Evolutionary conservation across 2,888 invertebrate species (phyloP), one percentile per base, ranked within the genome.

Genomic region (Plusia festucae): DNA sequence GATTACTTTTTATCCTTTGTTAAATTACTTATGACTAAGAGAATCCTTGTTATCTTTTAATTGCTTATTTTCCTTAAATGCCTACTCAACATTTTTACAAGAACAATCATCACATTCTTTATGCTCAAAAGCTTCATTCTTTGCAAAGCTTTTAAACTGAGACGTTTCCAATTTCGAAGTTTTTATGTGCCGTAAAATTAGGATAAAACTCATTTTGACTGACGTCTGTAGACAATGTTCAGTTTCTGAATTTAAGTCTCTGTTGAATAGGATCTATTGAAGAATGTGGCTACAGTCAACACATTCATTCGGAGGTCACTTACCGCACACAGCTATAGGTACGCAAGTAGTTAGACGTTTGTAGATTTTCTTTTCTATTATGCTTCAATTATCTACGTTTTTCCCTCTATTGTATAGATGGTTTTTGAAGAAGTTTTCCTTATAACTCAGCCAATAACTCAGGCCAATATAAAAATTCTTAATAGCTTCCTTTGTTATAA

Each of bases 181-280:
- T 58, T 53, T 40, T 63, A 56, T 58, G 60, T 13, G 13, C 40
- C 22, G n/a, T 72, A 51, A 55, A 72, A 40, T 54, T 20, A 18
- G 51, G 58, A 51, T 54, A 65, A 55, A 65, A 34, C 40, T 53
- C 54, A 22, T 22, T 62, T 51, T 62, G 55, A 34, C 57, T 52
- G 51, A 53, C 11, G 64, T 76, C 79, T 79, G 82, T 57, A 79
- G 82, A 79, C 73, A 79, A 81, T 79, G 65, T 49, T 65, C 62
- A 6, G 58, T 59, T 65, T 60, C 68, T 65, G 44, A 68, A 68
- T 52, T 53, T 67, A 40, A 53, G 61, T 73, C 57, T 65, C 52
- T 69, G 34, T 49, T 40, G 40, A 53, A 11, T 55, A 32, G n/a
- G n/a, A 22, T 66, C 53, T 65, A 18, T 52, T 65, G 7, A 65